phyloP scores from a whole-genome alignment of 2,797 vertebrate genomes.

The Moxostoma hubbsi region DNA sequence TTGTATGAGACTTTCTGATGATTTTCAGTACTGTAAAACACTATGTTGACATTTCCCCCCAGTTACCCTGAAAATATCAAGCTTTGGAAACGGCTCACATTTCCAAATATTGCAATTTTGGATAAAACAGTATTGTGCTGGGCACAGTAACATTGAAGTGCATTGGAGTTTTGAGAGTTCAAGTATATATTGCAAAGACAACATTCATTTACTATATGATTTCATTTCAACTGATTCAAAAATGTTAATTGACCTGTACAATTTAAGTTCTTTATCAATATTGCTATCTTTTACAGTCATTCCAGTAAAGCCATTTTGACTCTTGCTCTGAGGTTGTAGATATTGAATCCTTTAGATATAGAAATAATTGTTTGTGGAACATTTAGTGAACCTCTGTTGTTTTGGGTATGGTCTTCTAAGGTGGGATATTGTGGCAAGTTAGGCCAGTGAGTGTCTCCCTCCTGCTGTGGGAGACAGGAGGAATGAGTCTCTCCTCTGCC shows the following conservation, averaged over 20 bases:
- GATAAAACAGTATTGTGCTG: background rate
- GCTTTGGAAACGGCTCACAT: background rate
- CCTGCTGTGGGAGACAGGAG: slow-evolving; percentile 17
- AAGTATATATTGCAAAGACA: too few relatives aligned
- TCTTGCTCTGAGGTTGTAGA: background rate
- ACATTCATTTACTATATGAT: too few relatives aligned
- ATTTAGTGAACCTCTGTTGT: slow-evolving; percentile 17
- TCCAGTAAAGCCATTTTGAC: background rate
- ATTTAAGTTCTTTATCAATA: background rate
- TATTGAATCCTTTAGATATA: too few relatives aligned
- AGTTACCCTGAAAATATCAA: background rate
- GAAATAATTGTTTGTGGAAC: slow-evolving; percentile 10
- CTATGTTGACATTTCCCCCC: background rate
- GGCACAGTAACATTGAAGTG: too few relatives aligned
- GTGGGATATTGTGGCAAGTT: slow-evolving; percentile 22
- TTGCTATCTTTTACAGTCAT: background rate
- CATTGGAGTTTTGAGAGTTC: too few relatives aligned
- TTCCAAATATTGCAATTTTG: background rate
- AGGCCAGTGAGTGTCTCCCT: slow-evolving; percentile 33
- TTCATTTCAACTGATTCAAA: too few relatives aligned
- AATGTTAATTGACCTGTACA: background rate
- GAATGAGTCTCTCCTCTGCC: slow-evolving; percentile 38
- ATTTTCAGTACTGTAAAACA: background rate
- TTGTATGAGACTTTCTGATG: background rate
- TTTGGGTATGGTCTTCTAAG: slow-evolving; percentile 28